These are phyloP conservation scores for Tetraodon nigroviridis DNA, from an alignment of 2,113 vertebrate species.

Conservation along the genomic window DNA sequence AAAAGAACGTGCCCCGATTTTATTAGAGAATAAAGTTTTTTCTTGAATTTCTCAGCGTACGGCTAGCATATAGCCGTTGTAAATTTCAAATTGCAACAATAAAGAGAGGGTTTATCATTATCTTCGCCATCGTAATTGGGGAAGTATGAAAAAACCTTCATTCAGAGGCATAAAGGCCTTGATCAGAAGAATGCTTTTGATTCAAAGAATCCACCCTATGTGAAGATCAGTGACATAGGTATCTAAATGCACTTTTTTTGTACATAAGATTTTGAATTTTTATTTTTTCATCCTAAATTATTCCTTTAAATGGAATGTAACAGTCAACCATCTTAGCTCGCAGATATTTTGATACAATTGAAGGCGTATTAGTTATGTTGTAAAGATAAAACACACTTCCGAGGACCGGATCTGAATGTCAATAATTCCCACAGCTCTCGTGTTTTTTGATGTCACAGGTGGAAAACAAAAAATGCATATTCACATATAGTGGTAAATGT, in stretches of 20 bases:
- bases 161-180: slow-evolving; percentile 34
- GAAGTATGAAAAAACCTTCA: slow-evolving; percentile 52
- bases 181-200: slow-evolving; percentile 38
- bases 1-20: slow-evolving; percentile 7
- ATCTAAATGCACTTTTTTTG: slow-evolving; percentile 69
- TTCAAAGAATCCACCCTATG: slow-evolving; percentile 49
- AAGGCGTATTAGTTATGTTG: slow-evolving; percentile 5
- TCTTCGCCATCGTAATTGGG: slow-evolving; percentile 32
- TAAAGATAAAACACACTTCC: too few relatives aligned
- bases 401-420: too few relatives aligned
- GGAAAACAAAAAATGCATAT: too few relatives aligned
- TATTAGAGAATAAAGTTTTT: too few relatives aligned
- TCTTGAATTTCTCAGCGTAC: slow-evolving; percentile 1
- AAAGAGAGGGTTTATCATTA: neutral
- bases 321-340: slow-evolving; percentile 32
- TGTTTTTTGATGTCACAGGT: too few relatives aligned
- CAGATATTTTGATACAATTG: slow-evolving; percentile 24
- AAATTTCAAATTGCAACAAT: slow-evolving; percentile 53
- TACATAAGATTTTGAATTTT: slow-evolving; percentile 37
- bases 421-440: too few relatives aligned
- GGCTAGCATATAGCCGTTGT: slow-evolving; percentile 27
- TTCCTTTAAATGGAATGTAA: slow-evolving; percentile 32
- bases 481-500: too few relatives aligned
- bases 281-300: slow-evolving; percentile 54
- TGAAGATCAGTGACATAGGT: slow-evolving; percentile 52